Conservation (phyloP, 2,113 vertebrate species). For the Tyto alba region DNA sequence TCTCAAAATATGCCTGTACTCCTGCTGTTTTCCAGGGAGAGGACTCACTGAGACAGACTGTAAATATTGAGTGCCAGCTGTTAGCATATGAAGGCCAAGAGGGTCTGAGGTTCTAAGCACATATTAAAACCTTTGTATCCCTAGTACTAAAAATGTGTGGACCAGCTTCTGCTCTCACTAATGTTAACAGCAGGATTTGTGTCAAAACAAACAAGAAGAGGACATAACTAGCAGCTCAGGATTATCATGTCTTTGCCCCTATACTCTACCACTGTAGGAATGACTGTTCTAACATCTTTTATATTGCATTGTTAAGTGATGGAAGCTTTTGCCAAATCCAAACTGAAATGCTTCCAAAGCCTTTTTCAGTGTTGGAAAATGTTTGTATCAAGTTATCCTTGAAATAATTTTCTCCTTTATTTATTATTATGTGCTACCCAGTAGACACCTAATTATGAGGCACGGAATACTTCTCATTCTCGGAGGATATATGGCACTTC, state of each 20-base stretch:
- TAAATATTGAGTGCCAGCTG: neutral
- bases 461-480: neutral
- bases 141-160: neutral
- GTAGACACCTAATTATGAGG: neutral
- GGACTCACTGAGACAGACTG: neutral
- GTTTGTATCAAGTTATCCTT: conserved; percentile 16
- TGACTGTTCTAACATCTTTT: neutral
- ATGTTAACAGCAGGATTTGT: neutral
- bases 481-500: neutral
- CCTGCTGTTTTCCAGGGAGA: neutral
- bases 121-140: neutral
- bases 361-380: neutral
- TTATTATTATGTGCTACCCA: conserved; percentile 19
- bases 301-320: neutral
- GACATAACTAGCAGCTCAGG: neutral
- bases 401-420: conserved; percentile 29
- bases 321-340: neutral
- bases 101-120: neutral
- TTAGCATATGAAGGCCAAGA: neutral
- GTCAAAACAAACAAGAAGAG: neutral
- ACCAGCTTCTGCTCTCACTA: neutral
- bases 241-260: neutral
- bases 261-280: neutral
- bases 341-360: conserved; percentile 23
- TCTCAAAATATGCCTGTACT: neutral